Base-by-base conservation (phyloP, 2,797 vertebrate genomes). In the Antrozous pallidus region DNA sequence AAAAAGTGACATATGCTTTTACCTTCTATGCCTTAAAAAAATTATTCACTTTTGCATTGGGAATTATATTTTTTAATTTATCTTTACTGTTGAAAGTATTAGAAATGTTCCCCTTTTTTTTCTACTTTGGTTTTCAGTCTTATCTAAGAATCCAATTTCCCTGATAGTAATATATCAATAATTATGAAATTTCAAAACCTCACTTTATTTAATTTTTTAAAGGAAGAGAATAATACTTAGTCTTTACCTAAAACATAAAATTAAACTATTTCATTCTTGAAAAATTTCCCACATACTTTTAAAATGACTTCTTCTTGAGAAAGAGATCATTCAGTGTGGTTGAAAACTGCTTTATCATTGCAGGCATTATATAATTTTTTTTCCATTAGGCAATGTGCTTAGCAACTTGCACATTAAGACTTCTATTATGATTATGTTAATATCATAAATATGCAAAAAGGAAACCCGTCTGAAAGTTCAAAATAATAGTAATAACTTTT, bases 361-460 rank as follows among this genome's bases (percentile, higher is more conserved):
- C 70, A 61, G 20, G 45, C 74, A 81, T 81, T 95, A 56, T 61
- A 80, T 87, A 78, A 88, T 42, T 92, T 81, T 86, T 91, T 80
- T 73, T 40, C 85, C 78, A 95, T 22, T 67, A 65, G 91, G 38
- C 91, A 90, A 90, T 91, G 95, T 90, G 89, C 95, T 97, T 93
- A 93, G 96, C 88, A 94, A 95, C 93, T 94, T 96, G 56, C 70
- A 95, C 95, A 96, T 94, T 95, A 97, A 92, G 65, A 18, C 85
- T 86, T 93, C 95, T 95, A 94, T 95, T 94, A 90, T 90, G 88
- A 95, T 92, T 56, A 95, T 95, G 95, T 94, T 97, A 97, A 96
- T 96, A 96, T 95, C 94, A 95, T 96, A 96, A 97, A 97, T 96
- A 97, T 96, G 94, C 90, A 96, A 95, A 88, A 95, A 92, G 49